phyloP scores from a whole-genome alignment of 2,888 invertebrate species.

The Idaea straminata region DNA sequence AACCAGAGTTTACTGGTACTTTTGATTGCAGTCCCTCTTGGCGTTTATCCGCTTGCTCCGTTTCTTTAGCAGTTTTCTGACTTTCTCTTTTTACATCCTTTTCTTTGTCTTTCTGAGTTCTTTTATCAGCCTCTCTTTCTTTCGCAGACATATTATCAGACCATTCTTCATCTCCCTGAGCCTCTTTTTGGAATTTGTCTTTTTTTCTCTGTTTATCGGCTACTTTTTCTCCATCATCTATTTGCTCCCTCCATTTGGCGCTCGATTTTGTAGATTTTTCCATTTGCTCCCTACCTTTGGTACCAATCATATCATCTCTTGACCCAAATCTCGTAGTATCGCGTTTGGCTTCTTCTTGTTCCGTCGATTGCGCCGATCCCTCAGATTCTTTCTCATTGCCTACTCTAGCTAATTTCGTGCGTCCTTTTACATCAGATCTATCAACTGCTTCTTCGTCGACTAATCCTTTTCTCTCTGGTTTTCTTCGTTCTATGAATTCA shows the following conservation, averaged over 20 bases:
- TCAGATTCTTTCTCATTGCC: no score
- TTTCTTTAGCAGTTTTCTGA: conserved; percentile 13
- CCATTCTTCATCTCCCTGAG: conserved; percentile 17
- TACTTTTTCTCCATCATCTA: conserved; percentile 11
- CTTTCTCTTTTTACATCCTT: conserved; percentile 11
- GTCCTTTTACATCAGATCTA: no score
- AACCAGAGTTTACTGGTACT: background rate
- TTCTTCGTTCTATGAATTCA: no score
- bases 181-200: conserved; percentile 17
- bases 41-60: conserved; percentile 14
- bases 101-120: background rate
- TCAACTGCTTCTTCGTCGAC: no score
- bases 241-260: no score
- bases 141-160: conserved; percentile 13
- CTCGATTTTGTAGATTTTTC: conserved; percentile 1
- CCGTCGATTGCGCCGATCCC: no score
- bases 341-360: no score
- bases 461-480: no score
- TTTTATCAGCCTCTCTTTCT: conserved; percentile 4
- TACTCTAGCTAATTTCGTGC: no score
- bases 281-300: conserved; percentile 13
- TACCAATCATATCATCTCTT: conserved; percentile 13
- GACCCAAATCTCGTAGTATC: conserved; percentile 9
- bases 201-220: conserved; percentile 15
- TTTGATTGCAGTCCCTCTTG: conserved; percentile 6